Evolutionary conservation across 1,140 invertebrate genomes (phyloP), one percentile per base, ranked within the genome.

Genomic region (Drosophila navojoa): DNA sequence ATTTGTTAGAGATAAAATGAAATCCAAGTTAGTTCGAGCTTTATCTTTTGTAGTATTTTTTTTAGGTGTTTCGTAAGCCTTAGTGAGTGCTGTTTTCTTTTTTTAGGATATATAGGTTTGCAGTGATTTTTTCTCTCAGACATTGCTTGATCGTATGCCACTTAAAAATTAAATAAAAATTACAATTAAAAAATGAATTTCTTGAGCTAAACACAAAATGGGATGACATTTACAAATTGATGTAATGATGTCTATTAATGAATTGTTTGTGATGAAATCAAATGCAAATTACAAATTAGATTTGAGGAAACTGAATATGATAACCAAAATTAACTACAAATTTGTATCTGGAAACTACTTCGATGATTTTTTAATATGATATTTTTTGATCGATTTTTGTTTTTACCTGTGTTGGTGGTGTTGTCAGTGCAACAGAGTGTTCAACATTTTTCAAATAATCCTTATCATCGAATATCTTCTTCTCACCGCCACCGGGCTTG

Each of bases 391-490:
- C 19, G 19, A 1, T 62, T 61, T 61, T 25, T 27, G 11, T 57
- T 75, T 89, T 92, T 92, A 92, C 91, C 91, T 92, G 91, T 87
- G 91, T 81, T 73, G 91, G 89, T 82, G 90, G 91, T 81, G 89
- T 90, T 78, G 91, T 91, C 79, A 91, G 89, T 86, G 91, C 82
- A 90, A 91, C 84, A 71, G 86, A 86, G 84, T 92, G 91, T 63
- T 92, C 91, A 91, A 92, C 77, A 92, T 92, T 92, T 92, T 96
- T 96, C 82, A 98, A 95, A 94, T 99, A 99, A 69, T 97, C 96
- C 93, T 96, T 98, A 93, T 98, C 97, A 91, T 98, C 97, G 92
- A 98, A 98, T 90, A 98, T 98, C 93, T 97, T 97, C 92, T 96
- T 96, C 60, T 97, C 97, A 40, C 98, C 98, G 59, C 98, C 98